Base-by-base conservation (phyloP, 2,797 vertebrate species). In the Saxicola maurus region DNA sequence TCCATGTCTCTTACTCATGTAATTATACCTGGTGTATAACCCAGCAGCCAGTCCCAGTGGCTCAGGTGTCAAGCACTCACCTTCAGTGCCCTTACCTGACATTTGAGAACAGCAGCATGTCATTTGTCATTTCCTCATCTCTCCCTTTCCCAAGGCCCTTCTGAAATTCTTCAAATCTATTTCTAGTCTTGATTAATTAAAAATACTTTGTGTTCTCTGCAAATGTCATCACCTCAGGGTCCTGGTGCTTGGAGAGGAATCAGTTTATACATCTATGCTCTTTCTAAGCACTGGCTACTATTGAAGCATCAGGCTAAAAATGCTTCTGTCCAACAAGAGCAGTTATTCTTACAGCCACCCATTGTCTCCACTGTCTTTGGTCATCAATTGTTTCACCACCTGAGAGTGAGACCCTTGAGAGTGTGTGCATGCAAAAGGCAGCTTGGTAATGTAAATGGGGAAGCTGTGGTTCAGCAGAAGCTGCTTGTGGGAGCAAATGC, bases 321-420 rank as follows among this genome's bases (percentile, higher is more conserved):
- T 28, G 38, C 3, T 79, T 79, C 49, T 30, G 28, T 65, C 43
- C 79, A 86, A 72, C 16, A 81, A 51, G 7, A 18, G 16, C 8
- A 49, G 17, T n/a, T 66, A 12, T 82, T 73, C 40, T 92, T 64
- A 45, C 6, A 78, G n/a, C 23, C 65, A 74, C 33, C 13, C 61
- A 43, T 23, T 2, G 1, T 20, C 38, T 28, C 24, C 1, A 0
- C 35, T 35, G 48, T 28, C 15, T 12, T 69, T 8, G 3, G 14
- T 43, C 56, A 65, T 66, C 59, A 68, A 6, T 13, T 33, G 10
- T 82, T 88, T 90, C n/a, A 43, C 27, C 17, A 40, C 6, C 8
- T 49, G 35, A 69, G n/a, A n/a, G n/a, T n/a, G 33, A 51, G 48
- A 42, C 16, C 13, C 43, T 68, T 68, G 55, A 66, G 23, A 33